Base-by-base conservation (phyloP, 1,140 invertebrate species). In the Philopotamus ludificatus region DNA sequence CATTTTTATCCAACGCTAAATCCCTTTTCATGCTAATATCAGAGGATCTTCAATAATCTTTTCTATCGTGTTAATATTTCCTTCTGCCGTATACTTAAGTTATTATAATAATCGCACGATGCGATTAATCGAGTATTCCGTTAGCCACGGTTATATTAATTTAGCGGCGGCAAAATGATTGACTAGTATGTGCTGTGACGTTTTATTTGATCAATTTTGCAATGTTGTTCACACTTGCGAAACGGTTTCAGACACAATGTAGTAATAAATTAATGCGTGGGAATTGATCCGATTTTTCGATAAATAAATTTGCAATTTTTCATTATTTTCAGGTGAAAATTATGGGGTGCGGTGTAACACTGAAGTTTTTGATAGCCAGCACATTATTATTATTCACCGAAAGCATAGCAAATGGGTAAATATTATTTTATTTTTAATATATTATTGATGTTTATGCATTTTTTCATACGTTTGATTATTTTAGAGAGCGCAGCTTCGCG, bases 381-480 rank as follows among this genome's bases (percentile, higher is more conserved):
- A 22, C 34, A 18, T 42, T 39, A 21, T 23, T 57, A 41, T 39
- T 50, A 28, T 54, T 57, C 44, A 21, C 47, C 57, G 44, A 51
- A 42, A 63, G 42, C 22, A 51, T 51, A 9, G 51, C 50, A 16
- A 39, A 63, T 15, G 55, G 61, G 61, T 63, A 44, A 42, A 26
- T 21, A 49, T 49, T 21, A 18, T 49, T 16, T 21, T 49, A 2
- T 16, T 49, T n/a, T n/a, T n/a, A n/a, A n/a, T n/a, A n/a, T n/a
- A n/a, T n/a, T n/a, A n/a, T n/a, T n/a, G n/a, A n/a, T n/a, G n/a
- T n/a, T n/a, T n/a, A n/a, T n/a, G n/a, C n/a, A n/a, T n/a, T n/a
- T n/a, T n/a, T n/a, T n/a, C n/a, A n/a, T n/a, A n/a, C n/a, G n/a
- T n/a, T n/a, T n/a, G n/a, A n/a, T n/a, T n/a, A n/a, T n/a, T n/a